Base-by-base conservation (phyloP, 2,113 vertebrate genomes). In the Lampris incognitus region DNA sequence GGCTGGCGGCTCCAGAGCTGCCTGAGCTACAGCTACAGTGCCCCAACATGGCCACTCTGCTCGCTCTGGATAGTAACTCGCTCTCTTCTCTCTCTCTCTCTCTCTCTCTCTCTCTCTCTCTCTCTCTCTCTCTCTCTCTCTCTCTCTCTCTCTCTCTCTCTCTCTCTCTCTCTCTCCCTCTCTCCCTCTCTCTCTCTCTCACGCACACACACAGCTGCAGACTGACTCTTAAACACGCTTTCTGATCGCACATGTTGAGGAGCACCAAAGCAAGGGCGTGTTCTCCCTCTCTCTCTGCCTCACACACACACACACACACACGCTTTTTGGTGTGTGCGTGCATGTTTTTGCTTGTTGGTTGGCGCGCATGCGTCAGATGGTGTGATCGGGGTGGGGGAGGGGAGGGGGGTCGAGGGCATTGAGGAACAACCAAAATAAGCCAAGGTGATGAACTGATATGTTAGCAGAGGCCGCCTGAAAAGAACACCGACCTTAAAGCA, bases 341-440 rank as follows among this genome's bases (percentile, higher is more conserved):
- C 56, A 2, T 50, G 74, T 88, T 61, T 80, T 71, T 55, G 82
- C 77, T 66, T 76, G 81, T 74, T 76, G 66, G 73, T 80, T 66
- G 42, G 10, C 44, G 58, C 6, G 7, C 69, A 71, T 60, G 62
- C 66, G 52, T 74, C 86, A 85, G 82, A 92, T 88, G 83, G 79
- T 58, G 66, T 72, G 24, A 24, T 24, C n/a, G n/a, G n/a, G n/a
- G n/a, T n/a, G n/a, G n/a, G n/a, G n/a, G n/a, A n/a, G n/a, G 24
- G 24, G 24, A 0, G 24, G 68, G 36, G 59, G 73, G 71, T 78
- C 76, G 82, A 91, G 84, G 82, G 88, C 74, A 80, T 79, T 78
- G 55, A 79, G 72, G 11, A 75, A 67, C 65, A 79, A 88, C 84
- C 52, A 69, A 86, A 88, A 87, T 84, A 87, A 86, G 83, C 81